Conservation (phyloP, 2,113 vertebrate species). For the Carettochelys insculpta region DNA sequence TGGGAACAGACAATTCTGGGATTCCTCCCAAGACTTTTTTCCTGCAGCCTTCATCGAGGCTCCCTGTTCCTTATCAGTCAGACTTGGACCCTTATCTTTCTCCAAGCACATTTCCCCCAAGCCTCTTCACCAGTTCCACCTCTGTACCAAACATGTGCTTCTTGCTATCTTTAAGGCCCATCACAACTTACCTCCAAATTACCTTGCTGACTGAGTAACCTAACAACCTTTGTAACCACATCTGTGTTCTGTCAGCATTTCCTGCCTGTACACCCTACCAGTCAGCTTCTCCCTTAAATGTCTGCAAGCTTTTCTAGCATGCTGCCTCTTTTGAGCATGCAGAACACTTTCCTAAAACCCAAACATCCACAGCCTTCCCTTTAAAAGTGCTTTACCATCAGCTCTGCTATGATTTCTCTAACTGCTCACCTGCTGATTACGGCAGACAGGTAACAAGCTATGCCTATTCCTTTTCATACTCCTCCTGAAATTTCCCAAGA, state of each 20-base stretch:
- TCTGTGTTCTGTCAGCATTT: not conserved
- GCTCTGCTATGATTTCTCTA: accelerated
- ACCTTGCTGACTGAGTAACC: not conserved
- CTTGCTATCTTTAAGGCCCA: not conserved
- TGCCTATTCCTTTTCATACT: not conserved
- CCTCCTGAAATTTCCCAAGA: not conserved
- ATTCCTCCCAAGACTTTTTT: not conserved
- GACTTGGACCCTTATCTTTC: too few relatives aligned
- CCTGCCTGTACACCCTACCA: not conserved
- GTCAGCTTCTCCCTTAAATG: not conserved
- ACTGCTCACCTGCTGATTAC: accelerated
- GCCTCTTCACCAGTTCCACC: not conserved
- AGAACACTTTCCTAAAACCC: accelerated
- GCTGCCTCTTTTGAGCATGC: not conserved
- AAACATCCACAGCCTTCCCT: accelerated
- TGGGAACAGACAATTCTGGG: not conserved
- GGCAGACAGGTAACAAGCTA: not conserved
- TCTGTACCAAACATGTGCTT: not conserved
- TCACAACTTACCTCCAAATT: not conserved
- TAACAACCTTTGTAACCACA: not conserved
- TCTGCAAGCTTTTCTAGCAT: accelerated
- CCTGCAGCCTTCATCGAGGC: too few relatives aligned
- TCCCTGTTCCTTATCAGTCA: not conserved
- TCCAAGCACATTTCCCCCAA: not conserved
- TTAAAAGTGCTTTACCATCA: not conserved